Conservation (phyloP, 1,140 invertebrate species). For the Philaenus spumarius region DNA sequence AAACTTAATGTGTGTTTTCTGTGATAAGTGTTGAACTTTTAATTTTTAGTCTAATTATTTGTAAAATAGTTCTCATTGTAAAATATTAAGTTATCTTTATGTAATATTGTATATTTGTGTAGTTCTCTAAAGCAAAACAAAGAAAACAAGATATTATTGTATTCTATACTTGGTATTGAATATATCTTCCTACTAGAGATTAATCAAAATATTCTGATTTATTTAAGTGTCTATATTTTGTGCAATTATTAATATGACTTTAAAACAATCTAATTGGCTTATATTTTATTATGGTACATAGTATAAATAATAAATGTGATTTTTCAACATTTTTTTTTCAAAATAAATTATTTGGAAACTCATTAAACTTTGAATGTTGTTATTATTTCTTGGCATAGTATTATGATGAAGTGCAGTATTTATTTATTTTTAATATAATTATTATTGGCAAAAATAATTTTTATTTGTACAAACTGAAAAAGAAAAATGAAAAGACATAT, state of each 20-base stretch:
- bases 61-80: constrained; percentile 24
- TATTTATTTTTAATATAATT: no score
- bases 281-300: no score
- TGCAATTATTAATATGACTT: constrained; percentile 25
- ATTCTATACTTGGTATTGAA: constrained; percentile 19
- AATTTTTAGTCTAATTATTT: constrained; percentile 23
- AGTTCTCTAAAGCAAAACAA: constrained; percentile 23
- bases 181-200: constrained; percentile 25
- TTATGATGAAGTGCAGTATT: no score
- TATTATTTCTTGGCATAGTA: no score
- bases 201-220: constrained; percentile 26
- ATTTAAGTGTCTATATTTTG: constrained; percentile 21
- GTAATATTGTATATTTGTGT: constrained; percentile 28
- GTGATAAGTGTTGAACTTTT: constrained; percentile 29
- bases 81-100: constrained; percentile 22
- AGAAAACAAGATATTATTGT: constrained; percentile 11
- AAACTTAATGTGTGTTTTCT: constrained; percentile 25
- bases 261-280: no score
- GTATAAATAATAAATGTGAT: no score
- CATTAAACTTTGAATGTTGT: no score
- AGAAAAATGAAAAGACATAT: no score
- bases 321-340: no score
- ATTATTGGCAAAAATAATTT: no score
- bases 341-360: no score
- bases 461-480: no score